Conservation (phyloP, 2,797 vertebrate genomes). For the Crax fasciolata region DNA sequence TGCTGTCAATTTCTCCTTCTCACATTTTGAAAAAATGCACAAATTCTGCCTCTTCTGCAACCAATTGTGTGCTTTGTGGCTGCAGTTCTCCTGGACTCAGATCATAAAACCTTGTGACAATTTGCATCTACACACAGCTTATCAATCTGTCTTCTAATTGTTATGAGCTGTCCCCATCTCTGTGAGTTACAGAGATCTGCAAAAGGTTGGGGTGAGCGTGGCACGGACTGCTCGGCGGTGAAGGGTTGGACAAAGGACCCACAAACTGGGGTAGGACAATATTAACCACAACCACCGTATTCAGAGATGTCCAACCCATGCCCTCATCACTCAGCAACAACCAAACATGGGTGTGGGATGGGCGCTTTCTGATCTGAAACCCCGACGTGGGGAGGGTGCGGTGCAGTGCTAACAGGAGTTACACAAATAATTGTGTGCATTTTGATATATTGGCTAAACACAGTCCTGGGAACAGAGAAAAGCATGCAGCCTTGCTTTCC, state of each 20-base stretch:
- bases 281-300: too few relatives aligned
- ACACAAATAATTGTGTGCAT: too few relatives aligned
- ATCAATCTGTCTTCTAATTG: neutral
- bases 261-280: neutral
- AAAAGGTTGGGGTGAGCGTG: neutral
- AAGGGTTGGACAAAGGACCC: neutral
- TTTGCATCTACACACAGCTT: neutral
- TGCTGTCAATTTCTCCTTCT: neutral
- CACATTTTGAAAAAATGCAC: neutral
- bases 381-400: too few relatives aligned
- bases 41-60: neutral
- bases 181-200: accelerated
- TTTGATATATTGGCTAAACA: too few relatives aligned
- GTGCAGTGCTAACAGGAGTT: too few relatives aligned
- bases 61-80: neutral
- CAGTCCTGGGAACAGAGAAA: too few relatives aligned
- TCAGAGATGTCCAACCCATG: too few relatives aligned
- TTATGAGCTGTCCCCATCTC: neutral
- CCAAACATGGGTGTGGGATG: too few relatives aligned
- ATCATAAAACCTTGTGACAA: neutral
- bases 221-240: neutral
- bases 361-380: too few relatives aligned
- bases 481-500: too few relatives aligned
- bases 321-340: too few relatives aligned
- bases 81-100: neutral